phyloP scores from a whole-genome alignment of 2,797 vertebrate genomes.

The Pyrocephalus nanus region DNA sequence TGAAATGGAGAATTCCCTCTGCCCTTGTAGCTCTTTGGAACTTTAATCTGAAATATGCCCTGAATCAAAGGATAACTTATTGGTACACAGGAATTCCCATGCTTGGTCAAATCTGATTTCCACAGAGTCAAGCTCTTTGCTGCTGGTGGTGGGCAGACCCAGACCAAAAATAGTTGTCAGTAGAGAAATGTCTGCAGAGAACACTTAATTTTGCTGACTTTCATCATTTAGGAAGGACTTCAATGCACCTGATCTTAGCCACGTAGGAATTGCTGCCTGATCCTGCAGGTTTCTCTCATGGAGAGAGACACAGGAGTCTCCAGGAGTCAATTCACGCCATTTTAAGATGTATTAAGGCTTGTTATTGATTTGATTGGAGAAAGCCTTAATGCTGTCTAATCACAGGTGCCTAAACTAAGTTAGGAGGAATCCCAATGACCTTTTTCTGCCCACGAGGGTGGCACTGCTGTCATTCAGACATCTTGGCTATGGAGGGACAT shows the following conservation, averaged over 20 bases:
- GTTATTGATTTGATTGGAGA: not conserved
- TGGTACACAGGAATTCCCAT: constrained; percentile 34
- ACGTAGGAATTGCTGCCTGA: not conserved
- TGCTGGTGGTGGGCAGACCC: constrained; percentile 6
- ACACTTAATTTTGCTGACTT: not conserved
- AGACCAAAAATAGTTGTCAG: not conserved
- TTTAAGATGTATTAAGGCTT: not conserved
- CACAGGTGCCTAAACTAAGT: not conserved
- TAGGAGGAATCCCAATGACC: not conserved
- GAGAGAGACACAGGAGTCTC: not conserved
- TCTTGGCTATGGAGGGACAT: not conserved
- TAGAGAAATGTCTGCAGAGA: not conserved
- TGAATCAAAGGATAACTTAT: constrained; percentile 29
- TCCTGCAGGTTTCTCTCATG: not conserved
- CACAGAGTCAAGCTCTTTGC: not conserved
- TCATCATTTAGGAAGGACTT: not conserved
- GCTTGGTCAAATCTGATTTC: constrained; percentile 47
- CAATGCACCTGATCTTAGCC: not conserved
- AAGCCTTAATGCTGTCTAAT: not conserved
- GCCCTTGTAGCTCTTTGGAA: constrained; percentile 38
- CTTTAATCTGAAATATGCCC: constrained; percentile 42
- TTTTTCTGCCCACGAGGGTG: not conserved
- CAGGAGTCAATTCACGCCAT: not conserved
- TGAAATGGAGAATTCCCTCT: constrained; percentile 52
- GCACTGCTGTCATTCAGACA: not conserved